Evolutionary conservation across 2,113 vertebrate species (phyloP).

Genomic region (Aramus guarauna): DNA sequence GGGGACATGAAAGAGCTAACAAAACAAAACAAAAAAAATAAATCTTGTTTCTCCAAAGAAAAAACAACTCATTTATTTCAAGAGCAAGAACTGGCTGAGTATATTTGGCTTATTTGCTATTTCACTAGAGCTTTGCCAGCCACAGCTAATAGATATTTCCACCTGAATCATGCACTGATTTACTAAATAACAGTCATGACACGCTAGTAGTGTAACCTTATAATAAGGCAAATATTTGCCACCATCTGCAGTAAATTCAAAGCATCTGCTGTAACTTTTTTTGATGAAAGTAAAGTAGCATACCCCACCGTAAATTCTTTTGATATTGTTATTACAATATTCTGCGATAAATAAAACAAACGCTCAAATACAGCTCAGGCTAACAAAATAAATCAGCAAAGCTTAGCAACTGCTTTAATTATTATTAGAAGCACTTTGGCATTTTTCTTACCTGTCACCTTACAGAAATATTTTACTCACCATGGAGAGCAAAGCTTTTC

Average conservation of each 20-base stretch:
- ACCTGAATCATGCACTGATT: conserved; percentile 50
- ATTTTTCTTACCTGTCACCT: conserved; percentile 9
- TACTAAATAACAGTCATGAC: conserved; percentile 61
- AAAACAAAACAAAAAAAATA: not conserved
- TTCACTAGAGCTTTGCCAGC: conserved; percentile 49
- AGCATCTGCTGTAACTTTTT: conserved; percentile 65
- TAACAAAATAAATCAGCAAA: conserved; percentile 55
- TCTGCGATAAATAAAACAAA: conserved; percentile 66
- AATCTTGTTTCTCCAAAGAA: not conserved
- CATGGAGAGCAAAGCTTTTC: not conserved
- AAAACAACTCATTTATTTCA: not conserved
- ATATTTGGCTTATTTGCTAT: conserved; percentile 9
- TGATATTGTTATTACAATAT: conserved; percentile 72
- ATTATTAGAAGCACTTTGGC: conserved; percentile 55
- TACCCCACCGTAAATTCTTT: conserved; percentile 66
- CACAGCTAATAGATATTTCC: conserved; percentile 43
- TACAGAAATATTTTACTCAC: not conserved
- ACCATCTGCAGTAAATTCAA: conserved; percentile 76
- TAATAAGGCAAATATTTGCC: conserved; percentile 68
- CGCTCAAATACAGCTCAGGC: not conserved
- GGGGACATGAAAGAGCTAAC: not conserved
- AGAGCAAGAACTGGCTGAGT: conserved; percentile 4
- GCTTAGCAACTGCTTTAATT: conserved; percentile 64
- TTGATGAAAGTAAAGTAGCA: conserved; percentile 50
- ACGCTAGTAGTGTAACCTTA: conserved; percentile 47